Evolutionary conservation across 2,113 vertebrate genomes (phyloP).

Genomic region (Microcebus lehilahytsara): DNA sequence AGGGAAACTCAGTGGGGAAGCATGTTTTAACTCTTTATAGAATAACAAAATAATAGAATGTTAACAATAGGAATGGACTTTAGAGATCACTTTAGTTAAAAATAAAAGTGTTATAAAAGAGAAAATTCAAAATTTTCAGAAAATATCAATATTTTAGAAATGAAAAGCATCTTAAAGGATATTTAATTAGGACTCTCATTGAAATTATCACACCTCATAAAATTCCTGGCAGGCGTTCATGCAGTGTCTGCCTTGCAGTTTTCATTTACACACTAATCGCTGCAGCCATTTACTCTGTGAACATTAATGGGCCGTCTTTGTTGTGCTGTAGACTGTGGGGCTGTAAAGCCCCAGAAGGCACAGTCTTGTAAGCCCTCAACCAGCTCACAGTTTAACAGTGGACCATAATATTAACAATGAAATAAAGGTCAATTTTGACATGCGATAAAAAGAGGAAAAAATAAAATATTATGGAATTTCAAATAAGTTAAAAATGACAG

Average conservation of each 20-base stretch:
- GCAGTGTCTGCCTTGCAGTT: neutral
- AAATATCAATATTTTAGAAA: neutral
- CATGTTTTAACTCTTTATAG: neutral
- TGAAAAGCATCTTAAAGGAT: neutral
- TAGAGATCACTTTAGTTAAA: constrained; percentile 15
- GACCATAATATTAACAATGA: neutral
- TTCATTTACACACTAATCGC: neutral
- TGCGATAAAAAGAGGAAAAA: neutral
- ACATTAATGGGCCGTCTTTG: neutral
- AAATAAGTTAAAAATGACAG: neutral
- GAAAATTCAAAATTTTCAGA: neutral
- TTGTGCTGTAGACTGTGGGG: neutral
- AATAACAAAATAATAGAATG: neutral
- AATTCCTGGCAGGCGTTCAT: neutral
- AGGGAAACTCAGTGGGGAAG: no score
- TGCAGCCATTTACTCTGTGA: neutral
- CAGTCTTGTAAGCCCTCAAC: neutral
- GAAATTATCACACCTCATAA: neutral
- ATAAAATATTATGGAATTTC: neutral
- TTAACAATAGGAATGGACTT: neutral
- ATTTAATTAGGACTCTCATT: neutral
- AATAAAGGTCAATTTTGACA: neutral
- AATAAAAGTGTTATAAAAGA: neutral
- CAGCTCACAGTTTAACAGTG: neutral
- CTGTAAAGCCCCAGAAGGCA: neutral